phyloP scores from a whole-genome alignment of 2,888 invertebrate species.

The Macaria notata region DNA sequence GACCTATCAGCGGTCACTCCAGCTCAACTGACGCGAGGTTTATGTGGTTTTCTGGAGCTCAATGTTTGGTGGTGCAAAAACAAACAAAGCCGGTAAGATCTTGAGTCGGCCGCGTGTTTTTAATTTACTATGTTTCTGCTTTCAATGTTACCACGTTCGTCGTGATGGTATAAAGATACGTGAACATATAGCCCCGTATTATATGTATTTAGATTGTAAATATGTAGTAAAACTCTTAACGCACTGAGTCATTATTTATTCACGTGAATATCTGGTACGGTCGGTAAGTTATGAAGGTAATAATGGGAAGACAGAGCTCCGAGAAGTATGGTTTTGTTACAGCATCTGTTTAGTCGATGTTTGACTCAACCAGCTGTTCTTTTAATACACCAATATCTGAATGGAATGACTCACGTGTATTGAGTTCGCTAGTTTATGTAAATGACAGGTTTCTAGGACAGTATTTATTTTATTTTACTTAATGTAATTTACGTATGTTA shows the following conservation, averaged over 20 bases:
- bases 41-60: conserved; percentile 49
- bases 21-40: conserved; percentile 57
- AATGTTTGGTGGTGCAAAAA: conserved; percentile 59
- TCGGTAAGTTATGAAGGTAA: conserved; percentile 10
- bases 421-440: conserved; percentile 9
- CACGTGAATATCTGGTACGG: conserved; percentile 13
- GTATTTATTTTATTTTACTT: background rate
- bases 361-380: conserved; percentile 19
- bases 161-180: no score
- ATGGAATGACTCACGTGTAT: conserved; percentile 16
- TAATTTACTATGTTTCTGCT: conserved; percentile 25
- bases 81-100: conserved; percentile 53
- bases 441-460: conserved; percentile 13
- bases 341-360: conserved; percentile 22
- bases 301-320: conserved; percentile 14
- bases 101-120: conserved; percentile 40
- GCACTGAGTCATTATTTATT: conserved; percentile 18
- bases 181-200: no score
- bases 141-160: conserved; percentile 5
- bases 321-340: conserved; percentile 13
- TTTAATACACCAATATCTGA: conserved; percentile 19
- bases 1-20: conserved; percentile 42
- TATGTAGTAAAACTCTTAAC: conserved; percentile 11
- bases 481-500: no score
- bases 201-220: no score